Base-by-base conservation (phyloP, 2,797 vertebrate species). In the Sardinella longiceps region DNA sequence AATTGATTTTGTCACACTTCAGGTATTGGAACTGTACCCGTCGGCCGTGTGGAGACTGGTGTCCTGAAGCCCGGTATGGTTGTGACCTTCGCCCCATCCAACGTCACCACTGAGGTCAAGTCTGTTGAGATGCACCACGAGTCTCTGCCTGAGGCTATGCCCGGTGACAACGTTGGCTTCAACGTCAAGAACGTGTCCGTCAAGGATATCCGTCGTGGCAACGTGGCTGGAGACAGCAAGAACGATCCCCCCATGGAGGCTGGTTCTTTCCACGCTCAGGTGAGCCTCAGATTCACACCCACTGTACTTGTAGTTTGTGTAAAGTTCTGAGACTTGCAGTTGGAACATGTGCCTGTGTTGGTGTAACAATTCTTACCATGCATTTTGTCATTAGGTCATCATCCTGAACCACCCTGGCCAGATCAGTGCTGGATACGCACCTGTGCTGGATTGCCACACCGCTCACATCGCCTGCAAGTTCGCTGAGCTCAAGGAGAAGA, bases 401-500 rank as follows among this genome's bases (percentile, higher is more conserved):
- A 85, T 94, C 85, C 90, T 95, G 84, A 94, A 92, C 88, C 92
- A 93, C 45, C 87, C 91, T 11, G 91, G 92, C 7, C 86, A 92
- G 82, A 94, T 92, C 82, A 80, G 80, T 14, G 77, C 89, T 12
- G 91, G 93, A 30, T 94, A 92, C 46, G 87, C 93, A 3, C 92
- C 93, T 11, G 90, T 94, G 83, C 87, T 94, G 85, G 93, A 94
- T 46, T 92, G 92, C 63, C 93, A 93, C 87, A 93, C 88, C 0
- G 92, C 90, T 51, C 90, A 92, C n/a, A 88, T 93, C 30, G 89
- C 93, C 82, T 94, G 94, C 89, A 95, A 93, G 88, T 94, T 94
- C 87, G 88, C 85, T n/a, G 92, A 96, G 88, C 94, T 97, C 39
- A 95, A 94, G 83, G 96, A 96, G 91, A 96, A 96, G 91, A 97